Evolutionary conservation across 30 jellyfish, hydroid and myxozoan genomes (phyloP), one percentile per base, ranked within the genome.

Genomic region (Rhopilema esculentum): DNA sequence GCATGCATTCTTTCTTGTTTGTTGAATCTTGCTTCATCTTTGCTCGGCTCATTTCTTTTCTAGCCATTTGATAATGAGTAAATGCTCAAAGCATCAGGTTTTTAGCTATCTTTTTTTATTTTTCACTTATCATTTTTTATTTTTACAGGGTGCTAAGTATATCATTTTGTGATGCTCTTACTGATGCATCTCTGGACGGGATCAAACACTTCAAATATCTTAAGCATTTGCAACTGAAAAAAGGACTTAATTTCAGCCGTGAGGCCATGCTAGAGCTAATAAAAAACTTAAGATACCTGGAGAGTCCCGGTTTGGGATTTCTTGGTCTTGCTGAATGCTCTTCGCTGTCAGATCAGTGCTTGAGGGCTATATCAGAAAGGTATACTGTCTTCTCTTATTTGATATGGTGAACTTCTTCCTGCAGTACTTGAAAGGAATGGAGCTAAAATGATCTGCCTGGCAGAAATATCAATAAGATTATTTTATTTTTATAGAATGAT

Each of bases 241-340:
- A 93, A 69, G 98, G 98, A 17, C 27, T 79, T 20, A 66, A 93
- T 82, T 93, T 93, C 81, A 84, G 90, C n/a, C 75, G 77, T n/a
- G 30, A 66, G n/a, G 87, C 92, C 29, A 74, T 93, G 75, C 82
- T 93, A 53, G 27, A 65, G 49, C 77, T 78, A 40, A 70, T 88
- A 57, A 50, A 76, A 27, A 83, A 57, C 25, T 48, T 93, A 31
- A 49, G 65, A 29, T 52, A 33, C 27, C 61, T 80, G 69, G 94
- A 81, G 30, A 91, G 95, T 24, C 67, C 33, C n/a, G 89, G 89
- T 6, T 83, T 93, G 61, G 31, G 9, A 27, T 66, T 52, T 48
- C 81, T 93, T 15, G 78, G 84, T 77, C 95, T 93, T 24, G 87
- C 95, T 40, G 98, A 93, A 76, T 93, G 98, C 65, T 63, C 92